A percentile compares a stretch with the other conserved stretches of the same genome.
Evolutionary conservation across 2,113 vertebrate genomes (phyloP).

Genomic region (Indicator maculatus): DNA sequence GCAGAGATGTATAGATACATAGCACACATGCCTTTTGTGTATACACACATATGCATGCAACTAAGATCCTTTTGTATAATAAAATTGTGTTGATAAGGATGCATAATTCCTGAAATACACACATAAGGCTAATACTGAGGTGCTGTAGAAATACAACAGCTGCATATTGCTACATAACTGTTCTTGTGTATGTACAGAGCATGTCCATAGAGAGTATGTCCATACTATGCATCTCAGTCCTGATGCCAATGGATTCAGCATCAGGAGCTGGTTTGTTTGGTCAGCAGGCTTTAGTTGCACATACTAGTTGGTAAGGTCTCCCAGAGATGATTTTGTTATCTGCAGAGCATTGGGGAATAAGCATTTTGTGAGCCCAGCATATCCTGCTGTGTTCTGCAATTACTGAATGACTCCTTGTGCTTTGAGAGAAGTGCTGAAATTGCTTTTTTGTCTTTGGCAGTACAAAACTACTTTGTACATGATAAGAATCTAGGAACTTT

Average conservation of each 20-base stretch:
- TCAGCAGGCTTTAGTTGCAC: not conserved
- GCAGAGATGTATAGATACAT: not conserved
- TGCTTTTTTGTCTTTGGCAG: not conserved
- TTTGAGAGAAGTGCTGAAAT: not conserved
- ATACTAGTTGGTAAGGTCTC: not conserved
- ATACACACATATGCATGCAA: not conserved
- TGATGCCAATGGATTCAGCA: not conserved
- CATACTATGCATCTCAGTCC: not conserved
- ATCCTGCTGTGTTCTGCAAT: rapidly evolving
- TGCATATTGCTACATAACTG: not conserved
- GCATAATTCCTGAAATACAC: not conserved
- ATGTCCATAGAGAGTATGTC: too few relatives aligned
- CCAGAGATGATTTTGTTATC: not conserved
- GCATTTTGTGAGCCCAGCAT: not conserved
- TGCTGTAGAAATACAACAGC: not conserved
- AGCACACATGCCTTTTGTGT: not conserved
- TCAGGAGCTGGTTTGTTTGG: not conserved
- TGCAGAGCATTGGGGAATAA: rapidly evolving
- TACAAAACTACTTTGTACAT: not conserved
- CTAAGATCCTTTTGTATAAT: not conserved
- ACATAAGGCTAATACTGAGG: not conserved
- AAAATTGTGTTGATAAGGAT: not conserved
- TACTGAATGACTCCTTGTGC: not conserved
- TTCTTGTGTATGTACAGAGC: not conserved
- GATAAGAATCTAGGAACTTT: not conserved